Evolutionary conservation across 2,888 invertebrate species (phyloP).

Genomic region (Acanthosepion esculentum): DNA sequence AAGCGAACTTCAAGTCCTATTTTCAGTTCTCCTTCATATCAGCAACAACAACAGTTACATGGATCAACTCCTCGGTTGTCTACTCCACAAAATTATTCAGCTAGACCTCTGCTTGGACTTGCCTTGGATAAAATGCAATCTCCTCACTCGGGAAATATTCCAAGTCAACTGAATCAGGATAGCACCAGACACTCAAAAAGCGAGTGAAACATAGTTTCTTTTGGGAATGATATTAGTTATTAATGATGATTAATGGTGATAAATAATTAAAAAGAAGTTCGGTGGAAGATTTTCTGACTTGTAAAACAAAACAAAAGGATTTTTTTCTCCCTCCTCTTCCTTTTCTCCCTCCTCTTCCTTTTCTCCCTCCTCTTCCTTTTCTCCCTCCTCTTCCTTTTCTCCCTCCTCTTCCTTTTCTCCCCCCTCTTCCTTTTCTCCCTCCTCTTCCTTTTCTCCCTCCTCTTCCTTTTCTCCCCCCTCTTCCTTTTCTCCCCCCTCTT

Average conservation of each 20-base stretch:
- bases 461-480: too few relatives aligned
- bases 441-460: too few relatives aligned
- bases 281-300: too few relatives aligned
- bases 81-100: background rate
- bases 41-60: background rate
- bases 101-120: constrained; percentile 21
- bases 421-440: too few relatives aligned
- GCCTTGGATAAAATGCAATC: constrained; percentile 25
- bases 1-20: constrained; percentile 43
- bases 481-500: too few relatives aligned
- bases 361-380: too few relatives aligned
- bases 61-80: background rate
- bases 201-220: constrained; percentile 42
- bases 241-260: background rate
- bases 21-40: constrained; percentile 43
- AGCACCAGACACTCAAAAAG: constrained; percentile 42
- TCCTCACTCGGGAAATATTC: constrained; percentile 39
- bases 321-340: too few relatives aligned
- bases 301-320: too few relatives aligned
- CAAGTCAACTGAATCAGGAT: constrained; percentile 23
- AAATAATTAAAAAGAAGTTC: background rate
- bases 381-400: too few relatives aligned
- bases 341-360: too few relatives aligned
- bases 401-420: too few relatives aligned
- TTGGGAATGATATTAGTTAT: background rate